These are phyloP conservation scores for Drosophila sordidula DNA, from an alignment of 2,888 invertebrate species.

Conservation along the genomic window DNA sequence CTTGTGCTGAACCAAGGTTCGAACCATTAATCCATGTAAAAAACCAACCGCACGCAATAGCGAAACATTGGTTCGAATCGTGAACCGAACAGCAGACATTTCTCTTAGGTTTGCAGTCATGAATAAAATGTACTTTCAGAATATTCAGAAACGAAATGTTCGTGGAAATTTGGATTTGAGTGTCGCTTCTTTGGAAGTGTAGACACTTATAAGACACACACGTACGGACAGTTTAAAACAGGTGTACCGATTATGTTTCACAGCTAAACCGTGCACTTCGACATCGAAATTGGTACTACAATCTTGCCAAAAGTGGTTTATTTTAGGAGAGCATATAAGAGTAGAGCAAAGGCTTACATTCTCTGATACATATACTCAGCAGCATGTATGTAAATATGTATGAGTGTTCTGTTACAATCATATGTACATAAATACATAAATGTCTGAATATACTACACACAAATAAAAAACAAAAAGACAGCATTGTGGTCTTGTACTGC, in stretches of 20 bases:
- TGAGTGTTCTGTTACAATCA: conserved; percentile 4
- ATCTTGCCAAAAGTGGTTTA: conserved; percentile 5
- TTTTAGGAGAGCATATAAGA: conserved; percentile 9
- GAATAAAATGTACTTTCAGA: no score
- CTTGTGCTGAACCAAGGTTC: no score
- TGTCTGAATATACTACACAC: background rate
- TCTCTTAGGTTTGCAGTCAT: no score
- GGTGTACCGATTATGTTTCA: background rate
- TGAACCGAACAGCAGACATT: no score
- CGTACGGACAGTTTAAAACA: no score
- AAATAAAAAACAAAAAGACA: background rate
- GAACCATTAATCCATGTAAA: no score
- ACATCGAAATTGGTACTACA: conserved; percentile 5
- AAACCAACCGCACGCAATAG: no score
- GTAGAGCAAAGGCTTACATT: background rate
- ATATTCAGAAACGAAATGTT: no score
- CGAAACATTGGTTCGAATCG: no score
- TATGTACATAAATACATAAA: background rate
- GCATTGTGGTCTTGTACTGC: conserved; percentile 12
- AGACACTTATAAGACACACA: no score
- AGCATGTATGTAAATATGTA: conserved; percentile 2
- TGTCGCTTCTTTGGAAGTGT: background rate
- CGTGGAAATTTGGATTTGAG: background rate
- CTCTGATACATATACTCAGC: background rate
- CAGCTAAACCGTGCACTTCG: background rate